These are phyloP conservation scores for Sinosuthora webbiana DNA, from an alignment of 2,113 vertebrate species.

Conservation along the genomic window DNA sequence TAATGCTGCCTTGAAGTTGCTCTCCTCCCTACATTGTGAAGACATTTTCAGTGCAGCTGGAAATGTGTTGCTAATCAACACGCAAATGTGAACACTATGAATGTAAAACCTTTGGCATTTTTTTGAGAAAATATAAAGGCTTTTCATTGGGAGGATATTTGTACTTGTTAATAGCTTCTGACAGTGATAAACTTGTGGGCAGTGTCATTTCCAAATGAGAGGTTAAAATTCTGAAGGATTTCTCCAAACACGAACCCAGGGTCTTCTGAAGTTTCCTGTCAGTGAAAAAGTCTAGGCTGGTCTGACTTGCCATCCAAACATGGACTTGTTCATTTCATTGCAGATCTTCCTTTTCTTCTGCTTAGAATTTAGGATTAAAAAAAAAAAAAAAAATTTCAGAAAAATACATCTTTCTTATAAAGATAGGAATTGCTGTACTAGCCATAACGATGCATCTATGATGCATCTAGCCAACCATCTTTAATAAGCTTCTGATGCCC, in stretches of 20 bases:
- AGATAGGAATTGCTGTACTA: not conserved
- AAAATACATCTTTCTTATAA: not conserved
- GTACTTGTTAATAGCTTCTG: not conserved
- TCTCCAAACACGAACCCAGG: not conserved
- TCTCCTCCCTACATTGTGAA: conserved; percentile 57
- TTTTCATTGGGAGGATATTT: not conserved
- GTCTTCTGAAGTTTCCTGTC: not conserved
- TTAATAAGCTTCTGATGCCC: not conserved
- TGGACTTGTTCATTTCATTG: not conserved
- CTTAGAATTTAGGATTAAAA: not conserved
- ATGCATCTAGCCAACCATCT: not conserved
- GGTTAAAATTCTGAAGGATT: conserved; percentile 38
- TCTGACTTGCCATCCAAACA: not conserved
- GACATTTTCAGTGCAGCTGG: conserved; percentile 57
- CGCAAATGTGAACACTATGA: not conserved
- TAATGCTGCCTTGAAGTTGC: conserved; percentile 36
- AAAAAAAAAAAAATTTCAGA: not conserved
- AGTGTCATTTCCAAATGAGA: conserved; percentile 14
- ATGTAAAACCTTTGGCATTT: not conserved
- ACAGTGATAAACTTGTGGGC: not conserved
- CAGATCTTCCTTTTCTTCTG: not conserved
- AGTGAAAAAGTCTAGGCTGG: not conserved
- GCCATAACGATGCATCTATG: not conserved
- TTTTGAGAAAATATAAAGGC: not conserved
- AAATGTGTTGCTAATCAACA: conserved; percentile 58